phyloP scores from a whole-genome alignment of 2,113 vertebrate species.

The Seriola rivoliana region DNA sequence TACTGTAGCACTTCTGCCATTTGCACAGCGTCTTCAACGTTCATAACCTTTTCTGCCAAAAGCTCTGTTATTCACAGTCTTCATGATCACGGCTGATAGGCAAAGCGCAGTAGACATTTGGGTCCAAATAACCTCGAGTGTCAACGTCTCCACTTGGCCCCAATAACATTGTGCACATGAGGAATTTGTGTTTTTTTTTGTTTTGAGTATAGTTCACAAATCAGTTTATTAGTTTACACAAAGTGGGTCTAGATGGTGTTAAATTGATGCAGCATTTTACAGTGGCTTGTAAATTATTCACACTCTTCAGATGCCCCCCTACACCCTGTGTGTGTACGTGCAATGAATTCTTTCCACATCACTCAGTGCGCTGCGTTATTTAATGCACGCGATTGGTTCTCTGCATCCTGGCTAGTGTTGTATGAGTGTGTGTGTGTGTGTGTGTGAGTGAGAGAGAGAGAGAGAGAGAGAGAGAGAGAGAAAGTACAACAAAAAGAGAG shows the following conservation, averaged over 20 bases:
- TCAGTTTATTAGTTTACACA: conserved; percentile 47
- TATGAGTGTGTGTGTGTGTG: conserved; percentile 11
- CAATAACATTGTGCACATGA: conserved; percentile 9
- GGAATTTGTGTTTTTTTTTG: conserved; percentile 35
- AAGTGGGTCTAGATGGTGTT: conserved; percentile 45
- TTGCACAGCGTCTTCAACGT: conserved; percentile 68
- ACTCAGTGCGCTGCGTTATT: conserved; percentile 48
- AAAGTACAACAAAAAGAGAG: conserved; percentile 3
- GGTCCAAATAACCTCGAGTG: conserved; percentile 50
- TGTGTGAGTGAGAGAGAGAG: not conserved
- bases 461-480: not conserved
- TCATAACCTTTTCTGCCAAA: conserved; percentile 77
- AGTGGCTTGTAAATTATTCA: conserved; percentile 64
- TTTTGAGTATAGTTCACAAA: conserved; percentile 37
- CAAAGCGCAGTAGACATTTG: conserved; percentile 35
- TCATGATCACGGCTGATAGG: conserved; percentile 60
- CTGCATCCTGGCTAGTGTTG: conserved; percentile 15
- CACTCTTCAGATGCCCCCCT: conserved; percentile 18
- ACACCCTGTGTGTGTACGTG: conserved; percentile 19
- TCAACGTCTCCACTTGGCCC: conserved; percentile 35
- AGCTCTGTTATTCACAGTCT: conserved; percentile 66
- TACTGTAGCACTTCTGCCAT: conserved; percentile 66
- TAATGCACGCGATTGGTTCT: conserved; percentile 43
- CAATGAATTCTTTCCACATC: conserved; percentile 40
- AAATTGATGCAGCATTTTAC: conserved; percentile 50